A percentile compares a stretch with the other conserved stretches of the same genome.
These are phyloP conservation scores for Romanogobio albipinnatus DNA, from an alignment of 2,113 vertebrate species.

Conservation along the genomic window DNA sequence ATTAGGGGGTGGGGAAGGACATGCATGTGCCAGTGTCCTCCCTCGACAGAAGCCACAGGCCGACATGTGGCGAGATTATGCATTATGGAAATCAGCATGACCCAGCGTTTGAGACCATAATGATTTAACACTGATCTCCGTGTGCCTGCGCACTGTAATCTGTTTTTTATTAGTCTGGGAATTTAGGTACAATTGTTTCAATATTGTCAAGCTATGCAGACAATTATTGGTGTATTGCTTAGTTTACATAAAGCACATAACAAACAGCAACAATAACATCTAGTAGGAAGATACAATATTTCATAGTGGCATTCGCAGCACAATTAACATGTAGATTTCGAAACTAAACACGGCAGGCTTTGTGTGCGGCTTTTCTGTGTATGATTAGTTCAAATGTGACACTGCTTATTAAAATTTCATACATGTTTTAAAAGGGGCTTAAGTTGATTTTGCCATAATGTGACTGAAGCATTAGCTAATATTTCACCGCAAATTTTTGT, in stretches of 20 bases:
- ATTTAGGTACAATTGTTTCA: conserved; percentile 84
- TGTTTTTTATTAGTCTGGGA: conserved; percentile 77
- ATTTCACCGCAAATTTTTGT: conserved; percentile 76
- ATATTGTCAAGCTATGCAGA: conserved; percentile 83
- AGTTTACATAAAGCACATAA: conserved; percentile 73
- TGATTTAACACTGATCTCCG: conserved; percentile 81
- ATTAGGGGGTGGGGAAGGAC: conserved; percentile 42
- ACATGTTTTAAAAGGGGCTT: conserved; percentile 82
- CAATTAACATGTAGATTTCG: conserved; percentile 84
- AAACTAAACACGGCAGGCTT: conserved; percentile 82
- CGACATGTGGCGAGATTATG: conserved; percentile 69
- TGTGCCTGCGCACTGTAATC: conserved; percentile 70
- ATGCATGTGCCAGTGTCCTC: conserved; percentile 50
- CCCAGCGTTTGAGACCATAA: conserved; percentile 78
- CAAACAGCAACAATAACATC: conserved; percentile 74
- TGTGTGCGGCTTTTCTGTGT: conserved; percentile 82
- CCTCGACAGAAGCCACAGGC: conserved; percentile 57
- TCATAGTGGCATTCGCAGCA: conserved; percentile 87
- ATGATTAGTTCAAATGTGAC: conserved; percentile 89
- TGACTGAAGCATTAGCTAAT: conserved; percentile 69
- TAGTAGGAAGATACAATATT: conserved; percentile 77
- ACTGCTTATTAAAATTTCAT: conserved; percentile 91
- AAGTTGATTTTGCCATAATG: conserved; percentile 87
- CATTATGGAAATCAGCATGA: conserved; percentile 77
- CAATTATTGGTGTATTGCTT: conserved; percentile 79